Evolutionary conservation across 2,888 invertebrate genomes (phyloP).

Genomic region (Coleophora flavipennella): DNA sequence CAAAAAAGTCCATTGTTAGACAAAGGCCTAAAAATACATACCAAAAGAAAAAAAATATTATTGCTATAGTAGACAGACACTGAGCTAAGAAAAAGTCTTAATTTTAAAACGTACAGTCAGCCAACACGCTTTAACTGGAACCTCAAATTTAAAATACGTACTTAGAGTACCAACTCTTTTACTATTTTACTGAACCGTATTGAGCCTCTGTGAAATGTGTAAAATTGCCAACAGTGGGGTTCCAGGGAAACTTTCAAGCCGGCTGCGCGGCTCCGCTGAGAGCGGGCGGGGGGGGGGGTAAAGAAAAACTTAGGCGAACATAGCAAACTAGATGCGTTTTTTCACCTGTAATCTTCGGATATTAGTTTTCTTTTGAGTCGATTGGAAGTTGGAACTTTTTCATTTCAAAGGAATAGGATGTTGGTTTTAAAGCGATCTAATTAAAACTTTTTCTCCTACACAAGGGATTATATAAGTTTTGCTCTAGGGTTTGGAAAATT

Average conservation of each 20-base stretch:
- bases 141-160: no score
- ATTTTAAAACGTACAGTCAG: no score
- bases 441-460: neutral
- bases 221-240: constrained; percentile 46
- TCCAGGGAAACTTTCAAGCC: constrained; percentile 38
- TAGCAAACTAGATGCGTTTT: constrained; percentile 20
- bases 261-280: constrained; percentile 29
- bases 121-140: no score
- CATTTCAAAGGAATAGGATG: neutral
- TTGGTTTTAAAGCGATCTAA: neutral
- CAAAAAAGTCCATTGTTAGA: no score
- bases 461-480: no score
- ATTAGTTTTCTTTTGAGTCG: neutral
- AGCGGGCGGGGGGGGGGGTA: constrained; percentile 25
- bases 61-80: no score
- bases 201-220: constrained; percentile 48
- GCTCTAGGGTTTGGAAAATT: no score
- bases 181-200: constrained; percentile 42
- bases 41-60: no score
- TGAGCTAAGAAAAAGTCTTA: no score
- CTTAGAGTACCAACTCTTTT: constrained; percentile 16
- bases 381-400: neutral
- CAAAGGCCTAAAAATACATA: no score
- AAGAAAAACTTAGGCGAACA: constrained; percentile 23
- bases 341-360: constrained; percentile 20